Conservation (phyloP, 2,113 vertebrate genomes). For the Chlamydotis undulata region DNA sequence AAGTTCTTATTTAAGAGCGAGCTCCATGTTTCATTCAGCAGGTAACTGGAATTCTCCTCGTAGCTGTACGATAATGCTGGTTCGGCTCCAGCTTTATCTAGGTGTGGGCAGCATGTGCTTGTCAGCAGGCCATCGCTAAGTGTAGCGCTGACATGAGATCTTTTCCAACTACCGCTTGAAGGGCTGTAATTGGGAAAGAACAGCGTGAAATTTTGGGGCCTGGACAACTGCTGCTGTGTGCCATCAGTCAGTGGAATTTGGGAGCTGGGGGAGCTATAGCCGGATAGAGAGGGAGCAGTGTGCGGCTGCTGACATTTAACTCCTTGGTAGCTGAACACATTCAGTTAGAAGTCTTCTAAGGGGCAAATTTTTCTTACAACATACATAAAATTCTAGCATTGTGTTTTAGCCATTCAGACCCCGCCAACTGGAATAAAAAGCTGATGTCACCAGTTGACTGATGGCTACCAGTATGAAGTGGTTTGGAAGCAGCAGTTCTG, state of each 20-base stretch:
- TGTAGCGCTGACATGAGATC: neutral
- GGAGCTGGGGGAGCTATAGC: neutral
- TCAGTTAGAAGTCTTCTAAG: neutral
- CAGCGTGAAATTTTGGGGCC: rapidly evolving
- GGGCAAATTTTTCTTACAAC: neutral
- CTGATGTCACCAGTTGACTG: neutral
- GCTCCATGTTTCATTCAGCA: neutral
- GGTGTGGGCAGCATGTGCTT: neutral
- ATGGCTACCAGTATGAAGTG: rapidly evolving
- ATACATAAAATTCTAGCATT: neutral
- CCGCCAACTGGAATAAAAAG: rapidly evolving
- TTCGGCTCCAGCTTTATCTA: neutral
- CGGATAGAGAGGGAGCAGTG: neutral
- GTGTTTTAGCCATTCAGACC: neutral
- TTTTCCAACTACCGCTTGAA: neutral
- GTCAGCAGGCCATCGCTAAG: rapidly evolving
- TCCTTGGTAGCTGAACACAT: rapidly evolving
- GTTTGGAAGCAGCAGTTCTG: neutral
- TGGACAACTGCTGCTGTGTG: neutral
- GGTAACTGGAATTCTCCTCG: neutral
- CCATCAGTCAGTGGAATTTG: neutral
- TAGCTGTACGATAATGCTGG: neutral
- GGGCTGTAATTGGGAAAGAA: neutral
- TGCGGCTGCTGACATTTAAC: rapidly evolving
- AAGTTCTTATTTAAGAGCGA: neutral